A percentile compares a stretch with the other conserved stretches of the same genome.
These are phyloP conservation scores for Leptestheria dahalacensis DNA, from an alignment of 1,140 invertebrate species.

Conservation along the genomic window DNA sequence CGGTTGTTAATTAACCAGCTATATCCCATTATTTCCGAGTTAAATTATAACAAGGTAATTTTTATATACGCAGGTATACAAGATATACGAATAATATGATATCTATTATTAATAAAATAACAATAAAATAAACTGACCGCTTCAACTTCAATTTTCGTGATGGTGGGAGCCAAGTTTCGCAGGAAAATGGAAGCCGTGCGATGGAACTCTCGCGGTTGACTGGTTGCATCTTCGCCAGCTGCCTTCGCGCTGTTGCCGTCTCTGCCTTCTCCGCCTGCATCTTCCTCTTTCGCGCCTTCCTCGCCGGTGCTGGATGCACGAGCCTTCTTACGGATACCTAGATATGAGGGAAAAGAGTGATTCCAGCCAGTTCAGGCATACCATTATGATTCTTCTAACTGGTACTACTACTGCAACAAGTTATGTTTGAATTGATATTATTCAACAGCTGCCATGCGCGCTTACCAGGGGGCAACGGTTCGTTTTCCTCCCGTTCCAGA, in stretches of 20 bases:
- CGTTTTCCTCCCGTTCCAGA: conserved; percentile 21
- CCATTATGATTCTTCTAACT: conserved; percentile 9
- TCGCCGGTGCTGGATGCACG: conserved; percentile 2
- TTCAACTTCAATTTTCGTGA: conserved; percentile 93
- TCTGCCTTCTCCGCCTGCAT: conserved; percentile 16
- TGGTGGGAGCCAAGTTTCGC: conserved; percentile 83
- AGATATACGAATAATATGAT: conserved; percentile 9
- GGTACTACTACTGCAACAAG: too few species aligned
- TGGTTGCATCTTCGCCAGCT: neutral
- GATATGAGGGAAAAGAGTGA: neutral
- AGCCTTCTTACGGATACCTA: conserved; percentile 4
- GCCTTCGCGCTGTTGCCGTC: conserved; percentile 17
- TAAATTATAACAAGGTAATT: too few species aligned
- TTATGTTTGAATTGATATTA: too few species aligned
- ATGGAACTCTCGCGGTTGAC: conserved; percentile 42
- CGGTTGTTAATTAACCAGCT: too few species aligned
- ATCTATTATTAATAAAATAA: conserved; percentile 6
- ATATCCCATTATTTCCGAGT: too few species aligned
- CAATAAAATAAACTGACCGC: conserved; percentile 43
- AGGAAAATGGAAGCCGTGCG: conserved; percentile 95
- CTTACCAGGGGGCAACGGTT: conserved; percentile 24
- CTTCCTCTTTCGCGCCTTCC: conserved; percentile 25
- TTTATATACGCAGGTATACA: too few species aligned
- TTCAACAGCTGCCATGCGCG: too few species aligned
- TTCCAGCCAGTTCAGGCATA: neutral